These are phyloP conservation scores for Meloidogyne exigua DNA, from an alignment of 1,140 invertebrate genomes.

Conservation along the genomic window DNA sequence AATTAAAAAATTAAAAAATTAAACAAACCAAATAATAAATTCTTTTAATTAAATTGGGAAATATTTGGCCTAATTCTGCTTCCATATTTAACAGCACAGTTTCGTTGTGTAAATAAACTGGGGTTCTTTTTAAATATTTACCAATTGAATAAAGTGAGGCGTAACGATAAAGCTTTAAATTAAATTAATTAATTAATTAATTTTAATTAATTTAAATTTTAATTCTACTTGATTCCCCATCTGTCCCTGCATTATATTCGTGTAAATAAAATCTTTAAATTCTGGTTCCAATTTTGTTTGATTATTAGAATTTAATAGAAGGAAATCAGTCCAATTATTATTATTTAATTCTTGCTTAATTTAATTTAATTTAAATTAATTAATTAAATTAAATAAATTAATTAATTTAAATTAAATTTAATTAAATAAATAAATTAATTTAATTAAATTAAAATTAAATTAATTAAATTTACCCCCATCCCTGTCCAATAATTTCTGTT, in stretches of 20 bases:
- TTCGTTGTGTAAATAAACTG: neutral
- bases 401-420: too few species aligned
- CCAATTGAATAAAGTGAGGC: neutral
- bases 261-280: constrained; percentile 1
- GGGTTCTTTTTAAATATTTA: constrained; percentile 5
- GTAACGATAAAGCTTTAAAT: neutral
- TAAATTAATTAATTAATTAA: too few species aligned
- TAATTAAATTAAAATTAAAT: neutral
- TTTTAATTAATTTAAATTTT: neutral
- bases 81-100: neutral
- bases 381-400: too few species aligned
- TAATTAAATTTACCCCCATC: neutral
- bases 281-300: neutral
- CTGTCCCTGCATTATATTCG: neutral
- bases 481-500: neutral
- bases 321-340: neutral
- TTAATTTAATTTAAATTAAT: neutral
- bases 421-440: too few species aligned
- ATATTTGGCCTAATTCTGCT: neutral
- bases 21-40: neutral
- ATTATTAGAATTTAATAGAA: neutral
- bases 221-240: constrained; percentile 3
- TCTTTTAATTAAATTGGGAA: constrained; percentile 7
- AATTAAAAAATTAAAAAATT: neutral
- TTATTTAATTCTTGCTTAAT: neutral